phyloP scores from a whole-genome alignment of 2,888 invertebrate genomes.

The Thera obeliscata region DNA sequence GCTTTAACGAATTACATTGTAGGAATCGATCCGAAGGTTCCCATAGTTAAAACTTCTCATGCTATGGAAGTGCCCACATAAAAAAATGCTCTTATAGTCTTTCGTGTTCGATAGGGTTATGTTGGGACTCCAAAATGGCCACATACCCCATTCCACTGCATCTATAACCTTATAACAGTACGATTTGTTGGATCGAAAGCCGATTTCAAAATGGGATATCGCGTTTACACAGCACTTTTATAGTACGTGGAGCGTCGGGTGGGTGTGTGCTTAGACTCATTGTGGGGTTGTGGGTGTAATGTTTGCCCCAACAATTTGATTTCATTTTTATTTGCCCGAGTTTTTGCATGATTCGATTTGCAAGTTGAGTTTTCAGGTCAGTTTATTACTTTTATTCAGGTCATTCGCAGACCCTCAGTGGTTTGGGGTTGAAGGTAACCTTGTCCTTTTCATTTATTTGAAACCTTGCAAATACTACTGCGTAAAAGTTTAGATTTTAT shows the following conservation, averaged over 20 bases:
- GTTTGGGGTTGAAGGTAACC: background rate
- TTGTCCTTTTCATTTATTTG: background rate
- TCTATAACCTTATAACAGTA: conserved; percentile 1
- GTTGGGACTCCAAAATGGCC: background rate
- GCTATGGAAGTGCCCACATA: too few relatives aligned
- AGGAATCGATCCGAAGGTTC: too few relatives aligned
- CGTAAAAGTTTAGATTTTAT: too few relatives aligned
- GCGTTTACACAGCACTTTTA: conserved; percentile 37
- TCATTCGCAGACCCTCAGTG: background rate
- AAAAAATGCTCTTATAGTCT: too few relatives aligned
- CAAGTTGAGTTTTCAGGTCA: background rate
- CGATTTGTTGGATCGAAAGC: conserved; percentile 32
- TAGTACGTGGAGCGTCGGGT: conserved; percentile 19
- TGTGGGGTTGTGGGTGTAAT: conserved; percentile 14
- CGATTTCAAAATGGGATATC: conserved; percentile 37
- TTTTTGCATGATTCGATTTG: conserved; percentile 10
- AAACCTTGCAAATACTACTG: too few relatives aligned
- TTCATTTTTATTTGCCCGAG: conserved; percentile 19
- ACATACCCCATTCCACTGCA: conserved; percentile 13
- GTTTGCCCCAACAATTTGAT: conserved; percentile 22
- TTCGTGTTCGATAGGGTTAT: background rate
- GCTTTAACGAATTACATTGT: too few relatives aligned
- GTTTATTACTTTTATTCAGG: conserved; percentile 1
- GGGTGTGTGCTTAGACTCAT: conserved; percentile 21
- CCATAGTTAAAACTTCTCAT: too few relatives aligned